phyloP scores from a whole-genome alignment of 2,888 invertebrate genomes.

The Leptinotarsa rubiginosa region DNA sequence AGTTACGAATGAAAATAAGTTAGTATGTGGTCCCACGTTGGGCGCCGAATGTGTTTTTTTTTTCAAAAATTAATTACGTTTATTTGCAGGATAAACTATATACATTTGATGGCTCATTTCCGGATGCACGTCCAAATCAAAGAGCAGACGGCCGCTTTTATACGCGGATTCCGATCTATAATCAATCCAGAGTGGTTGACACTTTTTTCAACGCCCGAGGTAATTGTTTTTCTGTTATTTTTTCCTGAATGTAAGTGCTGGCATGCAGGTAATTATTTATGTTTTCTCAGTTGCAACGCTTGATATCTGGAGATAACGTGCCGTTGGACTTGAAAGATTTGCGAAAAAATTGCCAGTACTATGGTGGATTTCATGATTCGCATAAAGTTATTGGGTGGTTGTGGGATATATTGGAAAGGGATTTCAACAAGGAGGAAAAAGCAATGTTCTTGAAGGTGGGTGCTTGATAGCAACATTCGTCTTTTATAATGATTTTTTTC shows the following conservation, averaged over 20 bases:
- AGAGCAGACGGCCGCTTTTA: constrained; percentile 96
- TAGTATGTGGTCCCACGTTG: constrained; percentile 54
- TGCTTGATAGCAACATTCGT: background rate
- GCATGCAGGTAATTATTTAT: background rate
- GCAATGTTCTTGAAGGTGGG: constrained; percentile 92
- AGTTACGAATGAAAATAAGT: constrained; percentile 98
- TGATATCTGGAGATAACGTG: constrained; percentile 96
- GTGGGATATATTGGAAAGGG: constrained; percentile 97
- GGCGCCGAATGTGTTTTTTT: background rate
- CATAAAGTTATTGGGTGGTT: constrained; percentile 98
- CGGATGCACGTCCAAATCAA: constrained; percentile 98
- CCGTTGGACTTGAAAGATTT: constrained; percentile 91
- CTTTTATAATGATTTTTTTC: too few species aligned
- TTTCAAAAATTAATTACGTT: background rate
- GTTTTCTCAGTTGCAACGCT: constrained; percentile 80
- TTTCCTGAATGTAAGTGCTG: constrained; percentile 29
- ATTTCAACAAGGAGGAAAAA: constrained; percentile 92
- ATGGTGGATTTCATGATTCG: constrained; percentile 98
- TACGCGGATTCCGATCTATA: constrained; percentile 94
- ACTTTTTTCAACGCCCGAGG: constrained; percentile 95
- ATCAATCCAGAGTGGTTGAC: constrained; percentile 95
- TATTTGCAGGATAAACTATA: constrained; percentile 89
- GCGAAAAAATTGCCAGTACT: constrained; percentile 95
- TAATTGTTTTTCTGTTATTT: constrained; percentile 56
- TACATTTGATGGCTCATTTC: constrained; percentile 98